Conservation (phyloP, 64 coral and sea anemone species). For the Montipora cactus region DNA sequence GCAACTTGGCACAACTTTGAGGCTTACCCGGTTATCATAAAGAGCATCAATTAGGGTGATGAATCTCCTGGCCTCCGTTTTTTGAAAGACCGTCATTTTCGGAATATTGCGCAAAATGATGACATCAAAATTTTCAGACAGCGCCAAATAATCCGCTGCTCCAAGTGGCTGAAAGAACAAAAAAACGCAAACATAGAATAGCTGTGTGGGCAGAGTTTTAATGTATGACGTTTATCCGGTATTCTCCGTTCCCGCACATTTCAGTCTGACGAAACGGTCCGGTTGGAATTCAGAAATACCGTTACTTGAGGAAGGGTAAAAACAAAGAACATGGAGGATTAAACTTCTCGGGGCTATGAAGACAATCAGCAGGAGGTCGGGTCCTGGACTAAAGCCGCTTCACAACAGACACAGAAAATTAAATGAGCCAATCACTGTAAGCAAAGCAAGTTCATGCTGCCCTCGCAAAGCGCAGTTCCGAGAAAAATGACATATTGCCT, state of each 20-base stretch:
- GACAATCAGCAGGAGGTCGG: too few species aligned
- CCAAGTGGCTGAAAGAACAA: conserved; percentile 68
- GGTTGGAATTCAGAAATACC: too few species aligned
- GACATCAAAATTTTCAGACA: conserved; percentile 90
- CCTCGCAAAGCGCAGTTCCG: too few species aligned
- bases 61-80: conserved; percentile 92
- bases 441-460: too few species aligned
- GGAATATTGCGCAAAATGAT: conserved; percentile 93
- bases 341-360: too few species aligned
- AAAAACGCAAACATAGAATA: background rate
- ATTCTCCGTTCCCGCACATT: too few species aligned
- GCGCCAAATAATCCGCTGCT: conserved; percentile 92
- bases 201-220: background rate
- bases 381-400: background rate
- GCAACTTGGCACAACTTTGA: too few species aligned
- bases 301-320: too few species aligned
- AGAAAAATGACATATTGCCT: too few species aligned
- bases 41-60: conserved; percentile 96
- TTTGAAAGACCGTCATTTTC: conserved; percentile 81
- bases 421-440: background rate
- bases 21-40: conserved; percentile 92
- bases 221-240: too few species aligned
- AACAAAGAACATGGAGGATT: too few species aligned
- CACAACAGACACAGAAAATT: background rate
- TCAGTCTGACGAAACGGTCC: too few species aligned